Evolutionary conservation across 2,113 vertebrate genomes (phyloP).

Genomic region (Callospermophilus lateralis): DNA sequence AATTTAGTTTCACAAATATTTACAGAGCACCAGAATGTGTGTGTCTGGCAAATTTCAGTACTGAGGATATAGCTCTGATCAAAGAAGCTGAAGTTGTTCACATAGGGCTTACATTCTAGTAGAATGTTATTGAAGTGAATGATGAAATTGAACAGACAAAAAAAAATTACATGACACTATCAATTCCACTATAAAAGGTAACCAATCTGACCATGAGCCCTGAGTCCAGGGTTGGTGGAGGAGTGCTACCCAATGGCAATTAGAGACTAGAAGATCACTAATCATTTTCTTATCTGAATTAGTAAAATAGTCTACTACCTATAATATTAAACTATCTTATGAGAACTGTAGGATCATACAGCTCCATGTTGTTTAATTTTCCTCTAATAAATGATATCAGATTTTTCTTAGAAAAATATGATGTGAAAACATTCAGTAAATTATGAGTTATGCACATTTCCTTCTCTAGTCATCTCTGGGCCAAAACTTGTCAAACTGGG

Average conservation of each 20-base stretch:
- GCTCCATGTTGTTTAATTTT: background rate
- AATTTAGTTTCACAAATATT: too few species aligned
- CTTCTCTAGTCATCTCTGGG: background rate
- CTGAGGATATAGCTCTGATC: too few species aligned
- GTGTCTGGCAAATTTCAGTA: too few species aligned
- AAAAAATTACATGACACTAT: too few species aligned
- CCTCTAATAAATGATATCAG: background rate
- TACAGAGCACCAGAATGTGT: too few species aligned
- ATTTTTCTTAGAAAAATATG: background rate
- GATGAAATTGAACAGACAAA: too few species aligned
- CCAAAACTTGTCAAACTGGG: background rate
- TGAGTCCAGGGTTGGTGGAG: too few species aligned
- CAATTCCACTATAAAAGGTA: too few species aligned
- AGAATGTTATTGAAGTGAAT: too few species aligned
- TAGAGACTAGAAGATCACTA: background rate
- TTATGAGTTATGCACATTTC: background rate
- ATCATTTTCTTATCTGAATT: conserved; percentile 26
- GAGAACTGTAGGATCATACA: background rate
- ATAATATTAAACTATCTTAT: background rate
- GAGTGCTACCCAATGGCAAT: background rate
- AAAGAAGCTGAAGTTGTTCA: too few species aligned
- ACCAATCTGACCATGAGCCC: too few species aligned
- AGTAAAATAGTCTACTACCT: background rate
- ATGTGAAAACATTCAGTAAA: background rate
- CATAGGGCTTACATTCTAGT: too few species aligned